phyloP scores from a whole-genome alignment of 2,797 vertebrate genomes.

The Microhierax caerulescens region DNA sequence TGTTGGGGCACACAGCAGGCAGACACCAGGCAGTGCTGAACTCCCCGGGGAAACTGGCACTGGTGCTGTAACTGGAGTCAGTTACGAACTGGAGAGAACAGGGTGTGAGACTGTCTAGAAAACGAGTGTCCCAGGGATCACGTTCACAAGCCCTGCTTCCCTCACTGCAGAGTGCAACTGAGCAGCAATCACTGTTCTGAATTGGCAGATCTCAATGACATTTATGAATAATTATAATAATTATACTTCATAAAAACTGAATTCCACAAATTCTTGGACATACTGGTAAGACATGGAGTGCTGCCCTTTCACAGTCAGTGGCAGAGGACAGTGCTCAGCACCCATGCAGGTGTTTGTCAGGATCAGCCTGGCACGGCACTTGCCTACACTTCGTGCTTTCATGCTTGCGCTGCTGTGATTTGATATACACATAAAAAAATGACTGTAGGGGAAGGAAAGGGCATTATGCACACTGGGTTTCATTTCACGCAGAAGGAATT shows the following conservation, averaged over 20 bases:
- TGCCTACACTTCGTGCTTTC: not conserved
- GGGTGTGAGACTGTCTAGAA: not conserved
- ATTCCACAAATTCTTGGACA: not conserved
- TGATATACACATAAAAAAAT: not conserved
- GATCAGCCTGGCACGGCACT: fast-evolving
- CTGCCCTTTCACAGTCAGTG: not conserved
- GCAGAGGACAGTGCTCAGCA: not conserved
- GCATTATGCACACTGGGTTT: not conserved
- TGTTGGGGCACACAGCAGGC: not conserved
- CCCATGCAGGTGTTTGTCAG: fast-evolving
- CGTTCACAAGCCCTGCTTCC: not conserved
- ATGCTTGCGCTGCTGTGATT: not conserved
- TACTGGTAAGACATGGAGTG: fast-evolving
- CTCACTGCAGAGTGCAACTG: not conserved
- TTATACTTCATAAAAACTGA: not conserved
- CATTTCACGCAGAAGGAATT: not conserved
- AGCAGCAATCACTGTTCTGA: not conserved
- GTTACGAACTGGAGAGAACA: not conserved
- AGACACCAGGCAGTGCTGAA: not conserved
- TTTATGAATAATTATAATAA: conserved; percentile 19
- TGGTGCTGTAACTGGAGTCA: not conserved
- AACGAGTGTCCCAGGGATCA: fast-evolving
- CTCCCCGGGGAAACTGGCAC: not conserved
- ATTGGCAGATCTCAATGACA: not conserved
- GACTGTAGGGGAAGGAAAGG: not conserved